A percentile compares a stretch with the other conserved stretches of the same genome.
Conservation (phyloP, 37 sponge, comb jelly and placozoan species). For the Oopsacas minuta region DNA sequence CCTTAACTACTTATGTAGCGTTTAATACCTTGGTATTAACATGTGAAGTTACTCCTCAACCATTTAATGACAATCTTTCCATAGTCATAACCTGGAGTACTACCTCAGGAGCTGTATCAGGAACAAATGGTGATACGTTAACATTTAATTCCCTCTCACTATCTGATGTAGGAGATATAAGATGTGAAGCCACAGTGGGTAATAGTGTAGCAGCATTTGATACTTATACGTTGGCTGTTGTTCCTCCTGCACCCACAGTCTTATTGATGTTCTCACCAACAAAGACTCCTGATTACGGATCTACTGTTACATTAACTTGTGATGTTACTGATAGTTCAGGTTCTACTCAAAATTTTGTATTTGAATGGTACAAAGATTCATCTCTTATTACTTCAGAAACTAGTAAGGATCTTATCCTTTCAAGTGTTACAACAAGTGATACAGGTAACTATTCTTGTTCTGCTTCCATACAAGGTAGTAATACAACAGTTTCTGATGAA, state of each 20-base stretch:
- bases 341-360: neutral
- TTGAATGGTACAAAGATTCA: neutral
- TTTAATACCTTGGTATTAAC: neutral
- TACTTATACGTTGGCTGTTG: neutral
- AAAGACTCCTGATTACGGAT: neutral
- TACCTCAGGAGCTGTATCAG: neutral
- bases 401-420: neutral
- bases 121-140: neutral
- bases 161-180: neutral
- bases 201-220: neutral
- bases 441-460: neutral
- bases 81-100: neutral
- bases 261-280: neutral
- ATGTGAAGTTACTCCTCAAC: neutral
- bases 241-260: neutral
- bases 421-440: neutral
- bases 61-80: neutral
- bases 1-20: neutral
- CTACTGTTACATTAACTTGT: neutral
- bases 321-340: neutral
- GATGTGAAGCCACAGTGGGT: neutral
- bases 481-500: neutral
- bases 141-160: neutral
- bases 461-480: slow-evolving; percentile 7
- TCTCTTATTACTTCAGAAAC: neutral